These are phyloP conservation scores for Lamproptera curius DNA, from an alignment of 2,888 invertebrate genomes.

Conservation along the genomic window DNA sequence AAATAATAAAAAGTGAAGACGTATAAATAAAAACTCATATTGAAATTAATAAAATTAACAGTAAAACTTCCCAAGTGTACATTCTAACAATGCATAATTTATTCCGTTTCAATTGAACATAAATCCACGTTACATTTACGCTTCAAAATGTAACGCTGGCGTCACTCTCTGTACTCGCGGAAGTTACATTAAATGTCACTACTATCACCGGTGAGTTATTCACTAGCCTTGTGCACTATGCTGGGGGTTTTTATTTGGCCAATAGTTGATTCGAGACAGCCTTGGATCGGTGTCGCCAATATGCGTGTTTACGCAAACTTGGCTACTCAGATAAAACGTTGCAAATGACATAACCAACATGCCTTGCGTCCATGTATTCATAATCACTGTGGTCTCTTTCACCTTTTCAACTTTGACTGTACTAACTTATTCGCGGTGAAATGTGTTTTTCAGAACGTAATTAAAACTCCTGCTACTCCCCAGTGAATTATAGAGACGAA, in stretches of 20 bases:
- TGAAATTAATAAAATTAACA: too few relatives aligned
- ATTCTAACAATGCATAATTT: too few relatives aligned
- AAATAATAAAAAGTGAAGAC: too few relatives aligned
- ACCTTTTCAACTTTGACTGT: too few relatives aligned
- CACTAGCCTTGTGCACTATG: slow-evolving; percentile 10
- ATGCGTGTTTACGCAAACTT: slow-evolving; percentile 33
- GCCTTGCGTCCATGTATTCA: slow-evolving; percentile 11
- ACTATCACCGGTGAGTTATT: slow-evolving; percentile 11
- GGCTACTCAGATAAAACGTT: slow-evolving; percentile 26
- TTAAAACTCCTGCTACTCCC: too few relatives aligned
- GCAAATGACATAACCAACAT: slow-evolving; percentile 23
- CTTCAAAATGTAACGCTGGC: slow-evolving; percentile 3
- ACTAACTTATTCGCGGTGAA: too few relatives aligned
- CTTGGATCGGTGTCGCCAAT: slow-evolving; percentile 29
- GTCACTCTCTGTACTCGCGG: slow-evolving; percentile 13
- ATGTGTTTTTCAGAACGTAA: too few relatives aligned
- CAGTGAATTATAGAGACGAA: too few relatives aligned
- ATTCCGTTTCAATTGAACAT: too few relatives aligned
- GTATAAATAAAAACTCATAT: too few relatives aligned
- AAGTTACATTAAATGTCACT: slow-evolving; percentile 20
- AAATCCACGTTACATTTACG: neutral
- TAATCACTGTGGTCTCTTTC: neutral
- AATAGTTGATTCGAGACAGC: slow-evolving; percentile 31
- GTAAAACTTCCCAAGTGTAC: too few relatives aligned
- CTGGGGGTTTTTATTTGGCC: slow-evolving; percentile 19